Evolutionary conservation across 2,888 invertebrate species (phyloP).

Genomic region (Eristalinus sepulchralis): DNA sequence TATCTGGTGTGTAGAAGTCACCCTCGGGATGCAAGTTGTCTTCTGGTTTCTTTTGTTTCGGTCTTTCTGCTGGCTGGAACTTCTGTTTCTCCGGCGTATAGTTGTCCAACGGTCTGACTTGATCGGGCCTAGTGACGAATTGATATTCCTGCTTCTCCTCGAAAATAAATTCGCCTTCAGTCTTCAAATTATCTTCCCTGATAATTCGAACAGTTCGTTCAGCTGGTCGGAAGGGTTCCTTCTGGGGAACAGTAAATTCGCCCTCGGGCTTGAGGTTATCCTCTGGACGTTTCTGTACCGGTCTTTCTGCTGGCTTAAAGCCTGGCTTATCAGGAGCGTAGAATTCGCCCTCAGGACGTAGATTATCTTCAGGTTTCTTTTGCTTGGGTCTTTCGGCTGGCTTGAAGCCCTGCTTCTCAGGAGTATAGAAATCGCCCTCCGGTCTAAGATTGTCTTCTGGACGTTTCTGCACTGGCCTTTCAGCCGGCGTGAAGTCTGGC

Average conservation of each 20-base stretch:
- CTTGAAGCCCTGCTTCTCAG: too few relatives aligned
- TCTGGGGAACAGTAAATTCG: slow-evolving; percentile 81
- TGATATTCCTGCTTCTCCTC: slow-evolving; percentile 81
- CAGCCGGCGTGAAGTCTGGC: slow-evolving; percentile 80
- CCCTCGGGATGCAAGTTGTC: slow-evolving; percentile 83
- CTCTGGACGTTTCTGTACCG: slow-evolving; percentile 79
- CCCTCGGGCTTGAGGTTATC: slow-evolving; percentile 84
- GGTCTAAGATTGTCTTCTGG: slow-evolving; percentile 82
- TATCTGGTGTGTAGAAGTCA: slow-evolving; percentile 81
- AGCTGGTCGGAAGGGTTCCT: slow-evolving; percentile 81
- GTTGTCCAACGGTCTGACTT: slow-evolving; percentile 82
- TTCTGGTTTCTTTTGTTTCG: slow-evolving; percentile 78
- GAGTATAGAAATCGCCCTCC: too few relatives aligned
- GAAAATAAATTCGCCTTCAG: slow-evolving; percentile 83
- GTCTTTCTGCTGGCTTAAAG: slow-evolving; percentile 81
- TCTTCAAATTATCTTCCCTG: slow-evolving; percentile 81
- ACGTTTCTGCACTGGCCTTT: slow-evolving; percentile 79
- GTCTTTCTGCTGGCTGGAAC: slow-evolving; percentile 82
- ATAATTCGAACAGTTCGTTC: slow-evolving; percentile 80
- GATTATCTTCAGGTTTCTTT: slow-evolving; percentile 81
- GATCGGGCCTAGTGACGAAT: slow-evolving; percentile 82
- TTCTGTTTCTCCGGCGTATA: slow-evolving; percentile 81
- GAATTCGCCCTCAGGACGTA: slow-evolving; percentile 83
- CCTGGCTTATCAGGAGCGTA: slow-evolving; percentile 76
- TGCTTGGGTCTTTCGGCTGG: slow-evolving; percentile 82